Conservation (phyloP, 2,113 vertebrate genomes). For the Astur gentilis region DNA sequence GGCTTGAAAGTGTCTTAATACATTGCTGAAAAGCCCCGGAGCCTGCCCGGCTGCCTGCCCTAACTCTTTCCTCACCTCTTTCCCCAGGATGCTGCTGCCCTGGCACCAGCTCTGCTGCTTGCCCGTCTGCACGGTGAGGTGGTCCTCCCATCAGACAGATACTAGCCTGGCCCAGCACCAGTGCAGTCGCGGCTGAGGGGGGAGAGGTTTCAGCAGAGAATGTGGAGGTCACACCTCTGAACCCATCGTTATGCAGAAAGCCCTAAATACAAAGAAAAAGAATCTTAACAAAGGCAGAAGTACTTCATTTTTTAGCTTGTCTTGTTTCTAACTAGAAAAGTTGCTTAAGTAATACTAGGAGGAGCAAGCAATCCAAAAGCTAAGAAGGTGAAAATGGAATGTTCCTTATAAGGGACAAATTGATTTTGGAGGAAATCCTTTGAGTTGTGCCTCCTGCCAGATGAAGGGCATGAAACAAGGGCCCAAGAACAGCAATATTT, state of each 20-base stretch:
- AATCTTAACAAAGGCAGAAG: background rate
- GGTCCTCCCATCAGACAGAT: background rate
- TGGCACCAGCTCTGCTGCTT: background rate
- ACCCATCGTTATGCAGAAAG: background rate
- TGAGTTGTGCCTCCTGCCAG: background rate
- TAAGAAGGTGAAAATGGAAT: background rate
- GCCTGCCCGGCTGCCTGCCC: background rate
- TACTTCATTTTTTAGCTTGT: background rate
- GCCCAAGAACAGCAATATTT: background rate
- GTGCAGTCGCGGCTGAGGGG: background rate
- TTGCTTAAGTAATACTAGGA: background rate
- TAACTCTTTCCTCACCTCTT: background rate
- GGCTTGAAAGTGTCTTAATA: background rate
- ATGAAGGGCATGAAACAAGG: background rate
- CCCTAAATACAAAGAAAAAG: background rate
- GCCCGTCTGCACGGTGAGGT: accelerated
- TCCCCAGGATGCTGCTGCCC: background rate
- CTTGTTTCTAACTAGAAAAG: background rate
- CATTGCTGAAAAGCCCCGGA: background rate
- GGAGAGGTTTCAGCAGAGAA: background rate
- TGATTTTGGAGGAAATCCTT: background rate
- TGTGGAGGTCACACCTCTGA: background rate
- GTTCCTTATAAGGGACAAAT: background rate
- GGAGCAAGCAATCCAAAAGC: background rate
- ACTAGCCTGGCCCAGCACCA: background rate